Base-by-base conservation (phyloP, 2,888 invertebrate genomes). In the Thereva unica region DNA sequence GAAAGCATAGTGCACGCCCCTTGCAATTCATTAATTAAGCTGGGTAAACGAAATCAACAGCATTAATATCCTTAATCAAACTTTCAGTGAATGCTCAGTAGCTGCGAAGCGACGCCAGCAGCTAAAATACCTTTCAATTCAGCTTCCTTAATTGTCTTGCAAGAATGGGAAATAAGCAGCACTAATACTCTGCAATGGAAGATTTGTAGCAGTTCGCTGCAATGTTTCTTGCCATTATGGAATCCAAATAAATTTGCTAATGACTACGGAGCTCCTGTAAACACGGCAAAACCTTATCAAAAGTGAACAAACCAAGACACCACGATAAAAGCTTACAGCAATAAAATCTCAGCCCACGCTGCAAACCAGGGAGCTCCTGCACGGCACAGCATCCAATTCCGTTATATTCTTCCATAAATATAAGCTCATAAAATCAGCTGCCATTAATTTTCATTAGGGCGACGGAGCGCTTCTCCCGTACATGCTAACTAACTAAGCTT, bases 371-470 rank as follows among this genome's bases (percentile, higher is more conserved):
- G 12, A 59, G 49, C 52, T 6, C 10, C n/a, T n/a, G 10, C 47
- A 42, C 10, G 45, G 59, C 47, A 40, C 59, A 57, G 53, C 59
- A 59, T 37, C 38, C 59, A n/a, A 9, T 35, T 12, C 44, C 45
- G 64, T 49, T 64, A 67, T 67, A 64, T 64, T 67, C 67, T 37
- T 37, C 49, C 67, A 68, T 65, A 68, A 64, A 68, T 68, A 65
- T 64, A 59, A 56, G 50, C 54, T 64, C 57, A 68, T 68, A 68
- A 65, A 68, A 68, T 68, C 64, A 63, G 57, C 45, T 64, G 45
- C 56, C 52, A 68, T 68, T 68, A 68, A 68, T 68, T 68, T 68
- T 68, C 67, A 65, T 68, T 68, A 68, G 40, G 59, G 64, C 57
- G 57, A 40, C 52, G 52, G 44, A 56, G 50, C 64, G 64, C 45